Evolutionary conservation across 2,797 vertebrate species (phyloP).

Genomic region (Ispidina picta): DNA sequence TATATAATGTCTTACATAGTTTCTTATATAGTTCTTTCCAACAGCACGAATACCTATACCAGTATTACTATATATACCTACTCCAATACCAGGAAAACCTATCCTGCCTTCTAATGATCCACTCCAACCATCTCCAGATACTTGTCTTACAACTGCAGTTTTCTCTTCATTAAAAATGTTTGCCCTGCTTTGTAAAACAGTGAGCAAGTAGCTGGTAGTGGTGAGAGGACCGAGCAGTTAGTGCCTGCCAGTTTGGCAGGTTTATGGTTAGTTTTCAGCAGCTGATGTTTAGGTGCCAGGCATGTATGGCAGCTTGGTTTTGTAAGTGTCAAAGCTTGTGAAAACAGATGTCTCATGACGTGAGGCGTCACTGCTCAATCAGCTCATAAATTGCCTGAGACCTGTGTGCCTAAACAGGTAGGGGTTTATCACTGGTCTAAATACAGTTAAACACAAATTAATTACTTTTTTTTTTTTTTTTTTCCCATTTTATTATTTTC

Average conservation of each 20-base stretch:
- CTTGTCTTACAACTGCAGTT: background rate
- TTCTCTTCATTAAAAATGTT: background rate
- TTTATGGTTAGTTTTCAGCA: background rate
- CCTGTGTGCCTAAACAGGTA: background rate
- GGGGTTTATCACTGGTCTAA: background rate
- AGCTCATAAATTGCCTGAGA: background rate
- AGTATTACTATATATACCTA: too few relatives aligned
- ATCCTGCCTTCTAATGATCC: background rate
- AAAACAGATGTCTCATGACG: background rate
- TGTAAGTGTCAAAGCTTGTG: background rate
- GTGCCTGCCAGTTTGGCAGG: background rate
- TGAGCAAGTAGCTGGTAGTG: background rate
- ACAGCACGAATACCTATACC: background rate
- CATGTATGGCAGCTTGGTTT: background rate
- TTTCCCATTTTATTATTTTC: background rate
- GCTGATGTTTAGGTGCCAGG: background rate
- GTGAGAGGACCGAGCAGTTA: background rate
- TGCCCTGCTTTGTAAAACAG: background rate
- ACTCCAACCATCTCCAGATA: background rate
- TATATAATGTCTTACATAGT: background rate
- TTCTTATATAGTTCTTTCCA: background rate
- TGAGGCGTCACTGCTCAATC: background rate
- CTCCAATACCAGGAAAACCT: background rate
- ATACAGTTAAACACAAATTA: background rate
- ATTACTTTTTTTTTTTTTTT: background rate